Evolutionary conservation across 1,140 invertebrate species (phyloP), one percentile per base, ranked within the genome.

Genomic region (Drosophila ohnishii): DNA sequence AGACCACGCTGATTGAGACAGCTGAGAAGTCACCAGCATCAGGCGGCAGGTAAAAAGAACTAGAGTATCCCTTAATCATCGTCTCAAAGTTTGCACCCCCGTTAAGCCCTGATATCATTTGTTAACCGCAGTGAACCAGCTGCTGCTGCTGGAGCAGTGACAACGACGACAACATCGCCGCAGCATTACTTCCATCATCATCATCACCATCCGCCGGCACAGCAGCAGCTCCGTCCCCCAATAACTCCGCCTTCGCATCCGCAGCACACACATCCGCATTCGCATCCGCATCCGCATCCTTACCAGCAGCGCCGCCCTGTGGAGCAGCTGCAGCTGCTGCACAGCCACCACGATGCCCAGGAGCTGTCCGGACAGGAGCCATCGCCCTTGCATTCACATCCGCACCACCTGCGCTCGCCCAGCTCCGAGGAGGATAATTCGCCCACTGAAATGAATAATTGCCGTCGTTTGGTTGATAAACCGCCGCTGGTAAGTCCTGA

Each of bases 371-470:
- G 90, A 32, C 92, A 93, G 74, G 92, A 92, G 37, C 90, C 55
- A 75, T 48, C 53, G 47, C 63, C 35, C 34, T 58, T 57, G 22
- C 63, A 66, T 30, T 40, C 53, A 28, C 92, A 93, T 70, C 92
- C 91, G 44, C 90, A 91, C 40, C 92, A 93, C 73, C 92, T 92
- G 62, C 95, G 94, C 80, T 95, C 95, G 19, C 96, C 95, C 48
- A 96, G 95, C 90, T 96, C 96, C 72, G 96, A 97, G 90, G 96
- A 97, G 91, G 96, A 95, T 89, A 96, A 96, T 92, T 97, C 96
- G 28, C 96, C 96, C n/a, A 96, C 96, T 45, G 96, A 97, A 92
- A 93, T 97, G 75, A 97, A 97, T 92, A 96, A 96, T 79, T 97
- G 96, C 91, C 95, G 96, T 91, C 93, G 95, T 78, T 93, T 97